These are phyloP conservation scores for Chrysolina haemoptera DNA, from an alignment of 2,888 invertebrate genomes.

Conservation along the genomic window DNA sequence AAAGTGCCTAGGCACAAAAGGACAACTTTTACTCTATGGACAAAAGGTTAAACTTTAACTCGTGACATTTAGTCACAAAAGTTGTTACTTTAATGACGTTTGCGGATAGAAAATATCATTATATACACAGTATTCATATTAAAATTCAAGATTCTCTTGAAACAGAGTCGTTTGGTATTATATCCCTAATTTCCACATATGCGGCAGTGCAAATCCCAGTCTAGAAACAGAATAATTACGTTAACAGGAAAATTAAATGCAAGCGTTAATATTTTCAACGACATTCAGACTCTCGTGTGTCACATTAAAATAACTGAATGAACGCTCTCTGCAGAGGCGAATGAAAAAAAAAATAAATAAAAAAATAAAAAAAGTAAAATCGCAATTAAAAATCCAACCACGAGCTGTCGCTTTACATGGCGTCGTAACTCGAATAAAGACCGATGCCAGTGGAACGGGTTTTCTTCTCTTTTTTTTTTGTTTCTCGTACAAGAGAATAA, in stretches of 20 bases:
- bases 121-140: too few species aligned
- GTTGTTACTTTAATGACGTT: too few species aligned
- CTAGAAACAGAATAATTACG: not conserved
- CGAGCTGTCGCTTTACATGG: conserved; percentile 34
- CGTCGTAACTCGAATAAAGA: conserved; percentile 34
- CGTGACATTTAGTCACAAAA: too few species aligned
- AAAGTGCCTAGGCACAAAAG: too few species aligned
- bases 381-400: conserved; percentile 40
- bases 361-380: conserved; percentile 29
- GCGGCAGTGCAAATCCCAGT: not conserved
- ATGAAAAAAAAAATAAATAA: conserved; percentile 26
- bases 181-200: not conserved
- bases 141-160: too few species aligned
- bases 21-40: too few species aligned
- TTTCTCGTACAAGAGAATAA: conserved; percentile 23
- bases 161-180: not conserved
- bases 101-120: too few species aligned
- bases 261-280: conserved; percentile 1
- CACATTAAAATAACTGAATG: conserved; percentile 16
- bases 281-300: conserved; percentile 15
- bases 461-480: conserved; percentile 13
- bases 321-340: conserved; percentile 21
- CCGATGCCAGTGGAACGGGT: conserved; percentile 34
- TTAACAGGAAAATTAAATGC: conserved; percentile 11
- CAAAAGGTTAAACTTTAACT: too few species aligned